Evolutionary conservation across 1,140 invertebrate species (phyloP).

Genomic region (Hestina assimilis): DNA sequence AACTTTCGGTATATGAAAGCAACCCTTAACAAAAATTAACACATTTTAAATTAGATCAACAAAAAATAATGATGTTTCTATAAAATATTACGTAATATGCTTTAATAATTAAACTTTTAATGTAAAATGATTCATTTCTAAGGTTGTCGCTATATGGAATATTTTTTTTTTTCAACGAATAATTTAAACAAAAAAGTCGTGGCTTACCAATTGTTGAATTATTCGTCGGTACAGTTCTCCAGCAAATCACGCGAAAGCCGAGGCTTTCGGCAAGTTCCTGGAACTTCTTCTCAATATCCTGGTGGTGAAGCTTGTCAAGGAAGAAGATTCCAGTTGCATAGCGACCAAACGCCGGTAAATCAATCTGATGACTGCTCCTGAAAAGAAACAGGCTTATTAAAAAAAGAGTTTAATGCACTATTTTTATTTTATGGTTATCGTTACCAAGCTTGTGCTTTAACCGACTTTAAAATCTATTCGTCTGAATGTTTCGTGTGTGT

Average conservation of each 20-base stretch:
- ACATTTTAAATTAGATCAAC: slow-evolving; percentile 2
- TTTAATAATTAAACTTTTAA: neutral
- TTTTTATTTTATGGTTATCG: too few relatives aligned
- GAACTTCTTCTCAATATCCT: slow-evolving; percentile 90
- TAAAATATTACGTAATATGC: neutral
- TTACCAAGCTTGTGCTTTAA: too few relatives aligned
- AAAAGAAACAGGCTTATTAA: neutral
- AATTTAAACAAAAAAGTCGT: neutral
- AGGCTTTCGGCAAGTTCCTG: slow-evolving; percentile 88
- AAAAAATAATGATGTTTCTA: slow-evolving; percentile 10
- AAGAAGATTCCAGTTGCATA: slow-evolving; percentile 99
- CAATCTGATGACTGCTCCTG: slow-evolving; percentile 87
- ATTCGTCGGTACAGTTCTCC: slow-evolving; percentile 95
- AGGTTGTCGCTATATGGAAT: neutral
- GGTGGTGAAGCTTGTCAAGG: slow-evolving; percentile 90
- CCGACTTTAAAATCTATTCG: too few relatives aligned
- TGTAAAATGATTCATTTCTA: slow-evolving; percentile 7
- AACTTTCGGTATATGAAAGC: neutral
- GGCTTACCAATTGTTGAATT: slow-evolving; percentile 87
- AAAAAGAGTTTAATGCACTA: too few relatives aligned
- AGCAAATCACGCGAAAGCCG: slow-evolving; percentile 90
- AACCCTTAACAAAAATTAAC: slow-evolving; percentile 3
- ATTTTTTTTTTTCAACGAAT: slow-evolving; percentile 2
- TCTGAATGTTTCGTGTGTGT: too few relatives aligned
- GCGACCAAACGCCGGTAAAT: slow-evolving; percentile 89